Evolutionary conservation across 2,113 vertebrate species (phyloP).

Genomic region (Nyctibius bracteatus): DNA sequence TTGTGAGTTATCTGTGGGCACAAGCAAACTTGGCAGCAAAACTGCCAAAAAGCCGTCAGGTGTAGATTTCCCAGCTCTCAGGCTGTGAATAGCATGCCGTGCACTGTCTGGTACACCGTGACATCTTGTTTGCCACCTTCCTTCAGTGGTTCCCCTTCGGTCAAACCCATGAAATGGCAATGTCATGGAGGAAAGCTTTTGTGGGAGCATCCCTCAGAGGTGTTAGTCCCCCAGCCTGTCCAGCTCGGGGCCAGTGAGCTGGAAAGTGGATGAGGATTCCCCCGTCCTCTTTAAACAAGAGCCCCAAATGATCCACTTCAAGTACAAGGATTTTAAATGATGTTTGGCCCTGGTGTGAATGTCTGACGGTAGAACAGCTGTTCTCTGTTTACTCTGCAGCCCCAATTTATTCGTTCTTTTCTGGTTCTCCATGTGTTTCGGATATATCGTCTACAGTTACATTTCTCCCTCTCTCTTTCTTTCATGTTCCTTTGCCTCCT

Average conservation of each 20-base stretch:
- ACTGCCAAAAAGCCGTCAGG: neutral
- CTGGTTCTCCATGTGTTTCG: neutral
- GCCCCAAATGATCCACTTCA: neutral
- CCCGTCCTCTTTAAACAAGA: neutral
- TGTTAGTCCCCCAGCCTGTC: neutral
- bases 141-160: neutral
- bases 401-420: constrained; percentile 3
- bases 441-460: constrained; percentile 34
- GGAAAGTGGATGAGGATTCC: neutral
- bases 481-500: constrained; percentile 61
- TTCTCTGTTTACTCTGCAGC: constrained; percentile 13
- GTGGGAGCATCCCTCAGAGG: neutral
- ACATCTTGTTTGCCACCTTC: neutral
- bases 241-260: accelerated
- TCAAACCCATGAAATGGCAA: neutral
- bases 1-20: neutral
- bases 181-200: neutral
- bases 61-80: neutral
- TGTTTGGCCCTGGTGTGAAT: neutral
- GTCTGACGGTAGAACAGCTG: neutral
- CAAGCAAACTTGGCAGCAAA: neutral
- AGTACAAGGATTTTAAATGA: neutral
- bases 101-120: accelerated
- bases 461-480: constrained; percentile 58
- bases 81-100: accelerated